These are phyloP conservation scores for Parauchenoglanis punctatus DNA, from an alignment of 2,797 vertebrate genomes.

Conservation along the genomic window DNA sequence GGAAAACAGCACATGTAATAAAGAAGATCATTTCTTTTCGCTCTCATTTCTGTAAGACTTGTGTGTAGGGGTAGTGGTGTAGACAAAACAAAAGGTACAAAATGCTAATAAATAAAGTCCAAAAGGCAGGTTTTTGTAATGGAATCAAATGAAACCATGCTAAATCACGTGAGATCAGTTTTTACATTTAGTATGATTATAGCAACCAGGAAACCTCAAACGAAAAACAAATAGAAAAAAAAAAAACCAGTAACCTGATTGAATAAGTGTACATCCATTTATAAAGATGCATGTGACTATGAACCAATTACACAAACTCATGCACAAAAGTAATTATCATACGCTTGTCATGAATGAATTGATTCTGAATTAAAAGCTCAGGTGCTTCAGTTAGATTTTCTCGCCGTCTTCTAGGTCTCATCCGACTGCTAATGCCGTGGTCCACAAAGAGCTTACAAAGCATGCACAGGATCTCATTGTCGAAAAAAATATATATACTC, in stretches of 20 bases:
- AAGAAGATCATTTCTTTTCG: neutral
- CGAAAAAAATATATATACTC: too few species aligned
- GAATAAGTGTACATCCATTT: neutral
- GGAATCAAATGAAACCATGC: neutral
- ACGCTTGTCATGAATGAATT: neutral
- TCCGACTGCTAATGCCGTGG: neutral
- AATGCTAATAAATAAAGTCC: neutral
- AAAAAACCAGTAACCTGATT: neutral
- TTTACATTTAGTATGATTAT: neutral
- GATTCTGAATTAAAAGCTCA: neutral
- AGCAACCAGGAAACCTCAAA: neutral
- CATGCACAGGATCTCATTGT: too few species aligned
- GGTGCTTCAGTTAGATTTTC: neutral
- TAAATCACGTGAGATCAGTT: neutral
- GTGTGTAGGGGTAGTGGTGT: neutral
- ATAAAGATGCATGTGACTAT: neutral
- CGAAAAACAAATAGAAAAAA: neutral
- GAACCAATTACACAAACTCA: neutral
- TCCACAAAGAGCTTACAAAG: neutral
- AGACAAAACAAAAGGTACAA: neutral
- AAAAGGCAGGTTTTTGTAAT: too few species aligned
- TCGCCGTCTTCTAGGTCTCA: neutral
- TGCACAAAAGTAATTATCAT: neutral
- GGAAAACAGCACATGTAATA: neutral
- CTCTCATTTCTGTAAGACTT: neutral